A percentile compares a stretch with the other conserved stretches of the same genome.
Evolutionary conservation across 2,113 vertebrate genomes (phyloP).

Genomic region (Formicarius rufipectus): DNA sequence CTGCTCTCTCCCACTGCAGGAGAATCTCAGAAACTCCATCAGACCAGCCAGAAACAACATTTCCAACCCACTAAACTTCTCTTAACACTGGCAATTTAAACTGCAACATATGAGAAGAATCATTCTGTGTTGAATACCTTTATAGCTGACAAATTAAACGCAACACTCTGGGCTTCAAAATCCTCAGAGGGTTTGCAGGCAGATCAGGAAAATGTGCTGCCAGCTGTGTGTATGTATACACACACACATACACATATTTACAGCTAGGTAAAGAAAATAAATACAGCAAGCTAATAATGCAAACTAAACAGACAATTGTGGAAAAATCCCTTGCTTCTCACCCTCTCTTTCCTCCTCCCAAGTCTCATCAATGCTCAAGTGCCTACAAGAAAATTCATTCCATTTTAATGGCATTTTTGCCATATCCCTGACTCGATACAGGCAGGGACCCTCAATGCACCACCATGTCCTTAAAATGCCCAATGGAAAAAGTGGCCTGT

Average conservation of each 20-base stretch:
- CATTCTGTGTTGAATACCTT: background rate
- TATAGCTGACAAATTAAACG: background rate
- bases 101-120: background rate
- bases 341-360: background rate
- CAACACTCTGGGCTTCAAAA: background rate
- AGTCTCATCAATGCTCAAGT: background rate
- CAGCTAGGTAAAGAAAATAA: background rate
- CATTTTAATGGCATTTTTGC: background rate
- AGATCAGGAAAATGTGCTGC: background rate
- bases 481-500: background rate
- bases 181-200: background rate
- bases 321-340: background rate
- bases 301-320: background rate
- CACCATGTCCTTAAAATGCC: background rate
- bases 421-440: rapidly evolving
- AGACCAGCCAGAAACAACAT: background rate
- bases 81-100: background rate
- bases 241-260: background rate
- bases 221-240: background rate
- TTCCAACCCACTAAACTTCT: background rate
- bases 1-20: background rate
- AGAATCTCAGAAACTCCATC: background rate
- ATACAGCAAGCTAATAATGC: background rate
- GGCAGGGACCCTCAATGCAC: background rate
- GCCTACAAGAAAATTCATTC: background rate